Percentiles rank a stretch among this genome's conserved stretches.
phyloP scores from a whole-genome alignment of 2,888 invertebrate genomes.

The Coenonympha arcania region DNA sequence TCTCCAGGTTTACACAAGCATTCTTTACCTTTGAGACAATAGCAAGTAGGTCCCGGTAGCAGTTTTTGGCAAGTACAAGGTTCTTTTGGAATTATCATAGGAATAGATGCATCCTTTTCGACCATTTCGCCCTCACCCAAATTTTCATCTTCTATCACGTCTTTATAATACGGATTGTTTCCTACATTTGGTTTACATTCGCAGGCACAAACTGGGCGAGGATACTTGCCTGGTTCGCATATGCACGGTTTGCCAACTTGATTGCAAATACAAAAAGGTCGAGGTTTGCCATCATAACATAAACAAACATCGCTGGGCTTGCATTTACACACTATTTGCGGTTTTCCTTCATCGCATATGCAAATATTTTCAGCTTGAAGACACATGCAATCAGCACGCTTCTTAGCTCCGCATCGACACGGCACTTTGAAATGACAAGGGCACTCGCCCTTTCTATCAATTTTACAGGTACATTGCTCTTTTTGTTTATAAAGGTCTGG shows the following conservation, averaged over 20 bases:
- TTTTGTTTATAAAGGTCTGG: conserved; percentile 29
- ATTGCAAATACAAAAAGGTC: conserved; percentile 48
- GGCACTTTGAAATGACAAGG: conserved; percentile 47
- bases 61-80: conserved; percentile 53
- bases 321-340: conserved; percentile 46
- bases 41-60: conserved; percentile 38
- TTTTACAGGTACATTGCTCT: conserved; percentile 44
- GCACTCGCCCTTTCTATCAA: conserved; percentile 47
- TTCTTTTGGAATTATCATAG: conserved; percentile 26
- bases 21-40: conserved; percentile 45
- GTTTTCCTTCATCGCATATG: conserved; percentile 44
- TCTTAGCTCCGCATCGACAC: conserved; percentile 56
- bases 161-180: conserved; percentile 8
- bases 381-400: conserved; percentile 48
- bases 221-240: conserved; percentile 46
- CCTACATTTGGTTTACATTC: conserved; percentile 38
- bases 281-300: conserved; percentile 45
- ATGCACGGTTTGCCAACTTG: conserved; percentile 54
- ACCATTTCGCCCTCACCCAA: conserved; percentile 21
- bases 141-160: conserved; percentile 27
- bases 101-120: conserved; percentile 7
- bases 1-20: conserved; percentile 42
- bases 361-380: conserved; percentile 44
- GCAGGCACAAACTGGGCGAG: conserved; percentile 52
- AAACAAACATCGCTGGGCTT: conserved; percentile 44